Evolutionary conservation across 2,113 vertebrate species (phyloP).

Genomic region (Sterrhoptilus dennistouni): DNA sequence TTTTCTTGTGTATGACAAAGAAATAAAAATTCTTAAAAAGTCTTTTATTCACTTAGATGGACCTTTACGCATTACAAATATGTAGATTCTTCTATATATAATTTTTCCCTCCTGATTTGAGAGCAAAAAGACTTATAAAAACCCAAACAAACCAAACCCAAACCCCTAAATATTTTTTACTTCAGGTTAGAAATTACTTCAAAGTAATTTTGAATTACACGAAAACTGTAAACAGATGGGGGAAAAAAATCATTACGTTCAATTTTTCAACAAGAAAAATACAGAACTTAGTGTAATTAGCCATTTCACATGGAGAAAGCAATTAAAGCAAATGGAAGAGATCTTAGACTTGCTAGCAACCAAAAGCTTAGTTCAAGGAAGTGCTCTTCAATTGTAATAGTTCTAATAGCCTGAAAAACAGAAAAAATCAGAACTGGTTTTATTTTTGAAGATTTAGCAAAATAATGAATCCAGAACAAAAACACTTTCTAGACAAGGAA

Average conservation of each 20-base stretch:
- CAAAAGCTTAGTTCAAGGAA: not conserved
- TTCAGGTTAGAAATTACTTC: not conserved
- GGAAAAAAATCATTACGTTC: not conserved
- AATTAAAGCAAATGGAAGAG: not conserved
- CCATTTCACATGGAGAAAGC: not conserved
- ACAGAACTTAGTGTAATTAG: not conserved
- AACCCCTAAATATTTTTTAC: rapidly evolving
- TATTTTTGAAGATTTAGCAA: not conserved
- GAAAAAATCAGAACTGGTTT: not conserved
- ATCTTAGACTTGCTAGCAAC: not conserved
- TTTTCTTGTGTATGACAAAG: not conserved
- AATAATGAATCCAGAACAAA: not conserved
- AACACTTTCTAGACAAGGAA: not conserved
- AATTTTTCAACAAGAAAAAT: not conserved
- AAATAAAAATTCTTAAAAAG: not conserved
- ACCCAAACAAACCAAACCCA: not conserved
- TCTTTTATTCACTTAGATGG: not conserved
- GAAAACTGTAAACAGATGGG: not conserved
- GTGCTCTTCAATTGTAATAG: not conserved
- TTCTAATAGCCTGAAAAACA: not conserved
- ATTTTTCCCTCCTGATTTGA: not conserved
- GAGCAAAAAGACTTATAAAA: not conserved
- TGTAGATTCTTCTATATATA: rapidly evolving
- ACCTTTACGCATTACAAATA: not conserved
- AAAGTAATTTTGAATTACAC: not conserved